phyloP scores from a whole-genome alignment of 1,140 invertebrate genomes.

The Bombus soroeensis region DNA sequence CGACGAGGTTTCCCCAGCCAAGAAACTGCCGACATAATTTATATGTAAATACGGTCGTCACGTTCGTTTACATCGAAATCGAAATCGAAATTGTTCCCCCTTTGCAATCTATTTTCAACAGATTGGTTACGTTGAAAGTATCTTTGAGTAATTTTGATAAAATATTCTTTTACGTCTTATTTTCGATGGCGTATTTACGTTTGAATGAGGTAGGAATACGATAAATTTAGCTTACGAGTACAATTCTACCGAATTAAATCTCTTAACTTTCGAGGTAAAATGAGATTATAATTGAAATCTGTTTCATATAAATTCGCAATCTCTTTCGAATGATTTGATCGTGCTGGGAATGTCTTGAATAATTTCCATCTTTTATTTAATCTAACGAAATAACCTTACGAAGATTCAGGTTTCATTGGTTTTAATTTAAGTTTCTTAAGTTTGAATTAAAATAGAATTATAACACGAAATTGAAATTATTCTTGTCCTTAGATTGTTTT shows the following conservation, averaged over 20 bases:
- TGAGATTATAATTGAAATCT: neutral
- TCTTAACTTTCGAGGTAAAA: neutral
- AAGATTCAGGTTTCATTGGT: too few species aligned
- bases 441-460: too few species aligned
- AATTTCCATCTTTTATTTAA: neutral
- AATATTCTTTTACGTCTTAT: neutral
- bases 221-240: neutral
- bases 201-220: neutral
- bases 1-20: neutral
- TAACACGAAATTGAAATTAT: too few species aligned
- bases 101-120: neutral
- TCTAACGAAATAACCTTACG: too few species aligned
- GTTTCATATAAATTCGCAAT: neutral
- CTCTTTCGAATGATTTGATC: neutral
- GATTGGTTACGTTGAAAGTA: neutral
- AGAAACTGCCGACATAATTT: slow-evolving; percentile 16
- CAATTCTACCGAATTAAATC: neutral
- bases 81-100: slow-evolving; percentile 30
- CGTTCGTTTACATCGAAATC: slow-evolving; percentile 42
- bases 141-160: neutral
- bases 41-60: slow-evolving; percentile 46
- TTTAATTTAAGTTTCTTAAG: too few species aligned
- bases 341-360: neutral
- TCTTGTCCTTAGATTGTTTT: too few species aligned
- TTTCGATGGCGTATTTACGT: neutral